Evolutionary conservation across 1,140 invertebrate species (phyloP).

Genomic region (Sitophilus oryzae): DNA sequence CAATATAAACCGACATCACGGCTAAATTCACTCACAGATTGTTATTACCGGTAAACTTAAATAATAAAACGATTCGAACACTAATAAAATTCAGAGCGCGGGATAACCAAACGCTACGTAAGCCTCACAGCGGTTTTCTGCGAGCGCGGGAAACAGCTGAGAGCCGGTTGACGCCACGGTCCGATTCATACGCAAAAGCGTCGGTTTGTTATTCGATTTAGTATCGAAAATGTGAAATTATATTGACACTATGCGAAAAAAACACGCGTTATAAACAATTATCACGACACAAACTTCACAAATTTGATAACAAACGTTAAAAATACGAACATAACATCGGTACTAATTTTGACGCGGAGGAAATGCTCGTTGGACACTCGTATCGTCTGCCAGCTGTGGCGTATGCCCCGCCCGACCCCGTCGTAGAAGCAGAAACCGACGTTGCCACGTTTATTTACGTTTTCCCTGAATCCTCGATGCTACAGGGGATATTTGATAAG

Average conservation of each 20-base stretch:
- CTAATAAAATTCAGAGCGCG: conserved; percentile 36
- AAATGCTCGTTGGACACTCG: conserved; percentile 43
- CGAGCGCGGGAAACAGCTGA: conserved; percentile 64
- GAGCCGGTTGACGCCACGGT: conserved; percentile 46
- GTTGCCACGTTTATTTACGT: conserved; percentile 9
- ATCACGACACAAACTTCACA: background rate
- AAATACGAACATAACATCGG: conserved; percentile 28
- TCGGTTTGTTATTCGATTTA: conserved; percentile 33
- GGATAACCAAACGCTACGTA: conserved; percentile 41
- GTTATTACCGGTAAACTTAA: conserved; percentile 20
- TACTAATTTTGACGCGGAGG: conserved; percentile 48
- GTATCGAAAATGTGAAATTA: too few relatives aligned
- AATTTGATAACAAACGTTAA: background rate
- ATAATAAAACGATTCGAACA: conserved; percentile 28
- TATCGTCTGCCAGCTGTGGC: conserved; percentile 55
- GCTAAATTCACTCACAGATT: conserved; percentile 18
- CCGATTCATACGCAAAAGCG: conserved; percentile 47
- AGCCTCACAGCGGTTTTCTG: conserved; percentile 51
- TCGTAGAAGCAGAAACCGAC: background rate
- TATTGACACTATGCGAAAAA: too few relatives aligned
- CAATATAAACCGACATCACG: conserved; percentile 36
- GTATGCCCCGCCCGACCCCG: conserved; percentile 44
- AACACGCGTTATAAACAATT: too few relatives aligned
- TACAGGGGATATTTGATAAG: conserved; percentile 2
- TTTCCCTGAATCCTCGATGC: background rate